Evolutionary conservation across 2,888 invertebrate genomes (phyloP), one percentile per base, ranked within the genome.

Genomic region (Hydroisotoma schaefferi): DNA sequence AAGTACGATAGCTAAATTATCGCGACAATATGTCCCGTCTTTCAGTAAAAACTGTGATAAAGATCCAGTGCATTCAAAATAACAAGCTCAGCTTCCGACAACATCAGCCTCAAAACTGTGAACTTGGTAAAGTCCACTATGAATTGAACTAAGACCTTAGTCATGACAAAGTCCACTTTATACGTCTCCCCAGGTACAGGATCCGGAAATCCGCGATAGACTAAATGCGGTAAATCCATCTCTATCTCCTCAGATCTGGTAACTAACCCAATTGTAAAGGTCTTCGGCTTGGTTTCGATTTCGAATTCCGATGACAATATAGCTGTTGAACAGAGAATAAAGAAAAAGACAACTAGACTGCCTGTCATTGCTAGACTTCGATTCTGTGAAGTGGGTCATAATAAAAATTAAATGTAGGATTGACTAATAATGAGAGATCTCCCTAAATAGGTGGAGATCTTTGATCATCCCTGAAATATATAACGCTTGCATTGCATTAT

Each of bases 31-130:
- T n/a, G n/a, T n/a, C n/a, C n/a, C n/a, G n/a, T n/a, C n/a, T n/a
- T n/a, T n/a, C n/a, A n/a, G n/a, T n/a, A n/a, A 15, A 40, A 20
- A 40, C 20, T 40, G 20, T 40, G 40, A 40, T 40, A 40, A 15
- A 40, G 20, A 15, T 40, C 3, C 8, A 10, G 40, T 15, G 25
- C 23, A 12, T 23, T 12, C 46, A 46, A 23, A 8, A 23, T 12
- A 25, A 20, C 46, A 6, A 60, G 27, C 47, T 60, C 60, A 46
- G 46, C 52, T 15, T 60, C 40, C 6, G 40, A 23, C 10, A 56
- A 6, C n/a, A 60, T 5, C 10, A 38, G 40, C 20, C 60, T 25
- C 1, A 40, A 29, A 8, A 60, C 18, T 5, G 27, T 25, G 18
- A 60, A 23, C 25, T 55, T 60, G 5, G 52, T 51, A 4, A 27